These are phyloP conservation scores for Drosophila paracracens DNA, from an alignment of 2,888 invertebrate genomes.

Conservation along the genomic window DNA sequence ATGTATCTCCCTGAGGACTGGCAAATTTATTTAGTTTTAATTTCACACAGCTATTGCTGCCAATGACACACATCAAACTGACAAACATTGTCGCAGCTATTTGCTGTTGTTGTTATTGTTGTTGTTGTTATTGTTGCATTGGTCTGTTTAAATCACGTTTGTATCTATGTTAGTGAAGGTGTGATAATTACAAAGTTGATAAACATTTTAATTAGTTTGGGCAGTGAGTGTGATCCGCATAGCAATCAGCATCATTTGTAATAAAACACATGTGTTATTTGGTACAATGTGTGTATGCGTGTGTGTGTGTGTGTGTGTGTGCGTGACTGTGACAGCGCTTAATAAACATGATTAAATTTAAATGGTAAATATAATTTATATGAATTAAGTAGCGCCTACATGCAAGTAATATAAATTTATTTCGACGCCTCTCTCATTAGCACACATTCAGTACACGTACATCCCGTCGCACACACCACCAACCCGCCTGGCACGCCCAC, in stretches of 20 bases:
- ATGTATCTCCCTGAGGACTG: background rate
- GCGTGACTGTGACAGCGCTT: constrained; percentile 26
- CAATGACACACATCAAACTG: constrained; percentile 13
- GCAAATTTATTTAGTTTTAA: background rate
- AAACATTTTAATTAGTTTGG: constrained; percentile 78
- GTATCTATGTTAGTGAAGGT: constrained; percentile 21
- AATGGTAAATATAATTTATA: constrained; percentile 67
- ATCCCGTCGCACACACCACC: background rate
- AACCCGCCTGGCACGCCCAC: constrained; percentile 6
- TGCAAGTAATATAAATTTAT: constrained; percentile 57
- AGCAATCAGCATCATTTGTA: constrained; percentile 69
- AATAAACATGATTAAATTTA: constrained; percentile 70
- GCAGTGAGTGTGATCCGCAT: constrained; percentile 57
- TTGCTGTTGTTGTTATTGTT: constrained; percentile 1
- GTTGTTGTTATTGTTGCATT: background rate
- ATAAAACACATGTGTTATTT: constrained; percentile 52
- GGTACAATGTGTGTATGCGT: constrained; percentile 42
- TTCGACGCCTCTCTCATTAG: constrained; percentile 54
- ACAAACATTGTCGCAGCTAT: constrained; percentile 1
- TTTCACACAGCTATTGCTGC: background rate
- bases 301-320: constrained; percentile 1
- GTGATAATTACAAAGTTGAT: constrained; percentile 73
- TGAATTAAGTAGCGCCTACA: constrained; percentile 66
- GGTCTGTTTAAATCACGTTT: constrained; percentile 33
- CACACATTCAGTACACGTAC: constrained; percentile 62